Evolutionary conservation across 30 jellyfish, hydroid and myxozoan species (phyloP).

Genomic region (Cassiopea andromeda): DNA sequence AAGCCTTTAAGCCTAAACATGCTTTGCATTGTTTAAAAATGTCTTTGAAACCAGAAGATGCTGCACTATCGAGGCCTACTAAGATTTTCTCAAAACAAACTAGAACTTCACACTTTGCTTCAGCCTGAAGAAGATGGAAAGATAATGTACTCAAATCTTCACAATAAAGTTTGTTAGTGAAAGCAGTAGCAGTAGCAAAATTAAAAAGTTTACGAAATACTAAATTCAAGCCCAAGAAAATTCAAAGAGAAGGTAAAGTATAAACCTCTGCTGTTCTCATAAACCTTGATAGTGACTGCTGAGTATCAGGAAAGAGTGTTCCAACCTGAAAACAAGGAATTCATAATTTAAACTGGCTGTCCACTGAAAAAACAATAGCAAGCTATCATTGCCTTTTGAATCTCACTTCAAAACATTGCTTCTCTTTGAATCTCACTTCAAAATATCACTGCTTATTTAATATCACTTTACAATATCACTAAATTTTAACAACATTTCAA

Average conservation of each 20-base stretch:
- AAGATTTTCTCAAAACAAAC: constrained; percentile 84
- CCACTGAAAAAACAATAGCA: no score
- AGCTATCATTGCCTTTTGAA: no score
- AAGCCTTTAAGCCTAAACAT: constrained; percentile 75
- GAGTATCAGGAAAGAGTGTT: constrained; percentile 80
- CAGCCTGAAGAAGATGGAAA: constrained; percentile 64
- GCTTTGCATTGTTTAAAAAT: constrained; percentile 86
- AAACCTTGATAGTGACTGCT: constrained; percentile 72
- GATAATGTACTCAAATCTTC: no score
- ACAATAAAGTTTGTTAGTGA: no score
- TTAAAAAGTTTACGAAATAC: background rate
- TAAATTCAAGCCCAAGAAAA: background rate
- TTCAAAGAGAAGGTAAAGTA: background rate
- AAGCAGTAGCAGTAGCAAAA: no score
- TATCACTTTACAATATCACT: no score
- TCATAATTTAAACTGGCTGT: no score
- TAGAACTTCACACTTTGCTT: constrained; percentile 92
- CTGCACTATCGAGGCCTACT: constrained; percentile 84
- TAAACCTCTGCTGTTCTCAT: constrained; percentile 88
- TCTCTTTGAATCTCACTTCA: no score
- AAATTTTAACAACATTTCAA: no score
- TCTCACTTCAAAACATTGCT: no score
- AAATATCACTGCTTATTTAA: no score
- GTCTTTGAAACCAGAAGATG: constrained; percentile 88
- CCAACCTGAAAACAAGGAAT: constrained; percentile 59